Percentiles rank a stretch among this genome's conserved stretches.
Conservation (phyloP, 2,888 invertebrate genomes). For the Xestia xanthographa region DNA sequence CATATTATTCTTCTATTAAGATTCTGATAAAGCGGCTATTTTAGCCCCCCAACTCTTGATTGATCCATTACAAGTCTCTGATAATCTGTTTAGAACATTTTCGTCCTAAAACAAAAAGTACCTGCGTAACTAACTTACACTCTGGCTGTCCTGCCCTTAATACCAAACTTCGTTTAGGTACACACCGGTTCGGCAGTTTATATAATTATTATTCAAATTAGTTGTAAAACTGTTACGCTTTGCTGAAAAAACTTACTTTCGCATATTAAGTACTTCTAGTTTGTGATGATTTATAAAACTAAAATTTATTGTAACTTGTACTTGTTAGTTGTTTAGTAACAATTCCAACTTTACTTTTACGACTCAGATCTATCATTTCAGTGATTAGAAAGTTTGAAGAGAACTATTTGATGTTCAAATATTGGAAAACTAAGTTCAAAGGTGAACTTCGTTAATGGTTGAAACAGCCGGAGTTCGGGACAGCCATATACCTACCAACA, state of each 20-base stretch:
- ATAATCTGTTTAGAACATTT: not conserved
- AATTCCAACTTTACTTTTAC: slow-evolving; percentile 6
- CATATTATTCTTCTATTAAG: too few species aligned
- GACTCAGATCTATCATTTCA: slow-evolving; percentile 4
- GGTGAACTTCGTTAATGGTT: slow-evolving; percentile 25
- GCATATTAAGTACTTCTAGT: slow-evolving; percentile 6
- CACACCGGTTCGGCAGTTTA: not conserved
- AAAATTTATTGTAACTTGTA: slow-evolving; percentile 5
- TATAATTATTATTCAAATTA: slow-evolving; percentile 33
- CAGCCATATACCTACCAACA: too few species aligned
- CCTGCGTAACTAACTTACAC: not conserved
- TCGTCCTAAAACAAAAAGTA: slow-evolving; percentile 8
- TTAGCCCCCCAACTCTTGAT: too few species aligned
- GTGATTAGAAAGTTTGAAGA: slow-evolving; percentile 23
- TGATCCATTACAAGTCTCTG: not conserved
- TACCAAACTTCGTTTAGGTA: slow-evolving; percentile 2
- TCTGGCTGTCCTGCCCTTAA: not conserved
- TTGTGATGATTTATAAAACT: slow-evolving; percentile 7
- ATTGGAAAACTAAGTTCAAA: slow-evolving; percentile 32
- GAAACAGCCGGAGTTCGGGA: not conserved
- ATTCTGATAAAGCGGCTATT: too few species aligned
- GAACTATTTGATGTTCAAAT: slow-evolving; percentile 34
- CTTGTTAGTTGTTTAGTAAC: not conserved
- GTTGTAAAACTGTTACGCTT: slow-evolving; percentile 12
- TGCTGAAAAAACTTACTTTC: slow-evolving; percentile 16